Conservation (phyloP, 2,113 vertebrate species). For the Actenoides hombroni region DNA sequence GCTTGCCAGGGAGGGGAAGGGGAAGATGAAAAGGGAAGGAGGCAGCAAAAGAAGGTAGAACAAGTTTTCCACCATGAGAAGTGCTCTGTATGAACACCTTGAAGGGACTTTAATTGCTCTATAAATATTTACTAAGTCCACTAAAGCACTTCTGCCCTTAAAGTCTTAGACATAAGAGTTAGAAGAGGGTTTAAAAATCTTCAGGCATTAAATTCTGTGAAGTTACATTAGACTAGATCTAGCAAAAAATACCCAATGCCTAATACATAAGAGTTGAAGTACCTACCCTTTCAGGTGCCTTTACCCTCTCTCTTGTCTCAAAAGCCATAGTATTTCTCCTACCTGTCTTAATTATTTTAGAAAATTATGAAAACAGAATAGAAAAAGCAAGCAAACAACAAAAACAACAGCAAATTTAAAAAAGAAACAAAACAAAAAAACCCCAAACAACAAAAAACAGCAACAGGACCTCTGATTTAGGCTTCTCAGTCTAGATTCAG, state of each 20-base stretch:
- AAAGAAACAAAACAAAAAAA: background rate
- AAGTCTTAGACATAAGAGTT: background rate
- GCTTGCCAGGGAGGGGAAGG: background rate
- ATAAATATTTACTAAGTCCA: background rate
- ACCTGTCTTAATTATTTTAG: background rate
- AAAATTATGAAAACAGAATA: background rate
- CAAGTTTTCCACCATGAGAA: background rate
- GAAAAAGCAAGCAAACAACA: background rate
- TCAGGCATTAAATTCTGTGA: background rate
- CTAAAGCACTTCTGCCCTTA: background rate
- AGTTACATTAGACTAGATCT: background rate
- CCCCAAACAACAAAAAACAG: too few relatives aligned
- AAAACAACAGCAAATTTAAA: background rate
- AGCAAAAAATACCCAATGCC: background rate
- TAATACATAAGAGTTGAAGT: fast-evolving
- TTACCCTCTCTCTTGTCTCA: background rate
- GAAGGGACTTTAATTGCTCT: background rate
- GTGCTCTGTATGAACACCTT: background rate
- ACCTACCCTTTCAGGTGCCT: background rate
- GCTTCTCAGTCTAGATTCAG: background rate
- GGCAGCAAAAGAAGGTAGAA: background rate
- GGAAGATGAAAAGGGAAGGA: background rate
- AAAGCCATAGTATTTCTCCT: background rate
- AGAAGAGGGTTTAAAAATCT: background rate
- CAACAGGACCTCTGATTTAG: background rate